Evolutionary conservation across 2,797 vertebrate genomes (phyloP).

Genomic region (Molossus molossus): DNA sequence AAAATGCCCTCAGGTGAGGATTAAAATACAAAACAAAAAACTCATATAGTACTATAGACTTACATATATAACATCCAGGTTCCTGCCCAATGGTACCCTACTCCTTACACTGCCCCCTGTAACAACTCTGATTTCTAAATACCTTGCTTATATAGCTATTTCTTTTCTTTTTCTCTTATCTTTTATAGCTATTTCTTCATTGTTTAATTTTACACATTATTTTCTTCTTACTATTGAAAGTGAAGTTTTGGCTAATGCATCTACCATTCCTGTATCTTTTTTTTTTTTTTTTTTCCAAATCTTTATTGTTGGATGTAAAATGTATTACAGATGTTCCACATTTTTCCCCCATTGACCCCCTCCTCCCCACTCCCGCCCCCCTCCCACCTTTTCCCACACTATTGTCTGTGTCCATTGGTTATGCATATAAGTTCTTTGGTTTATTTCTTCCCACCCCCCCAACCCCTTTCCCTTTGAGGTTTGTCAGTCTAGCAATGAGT

Average conservation of each 20-base stretch:
- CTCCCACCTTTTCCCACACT: too few relatives aligned
- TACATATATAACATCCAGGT: neutral
- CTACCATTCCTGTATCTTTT: neutral
- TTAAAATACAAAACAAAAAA: neutral
- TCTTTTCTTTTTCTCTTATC: neutral
- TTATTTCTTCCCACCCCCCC: too few relatives aligned
- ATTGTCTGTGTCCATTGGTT: too few relatives aligned
- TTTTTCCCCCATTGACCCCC: too few relatives aligned
- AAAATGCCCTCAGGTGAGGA: too few relatives aligned
- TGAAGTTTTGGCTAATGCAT: slow-evolving; percentile 31
- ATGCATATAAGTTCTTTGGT: too few relatives aligned
- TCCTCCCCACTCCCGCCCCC: too few relatives aligned
- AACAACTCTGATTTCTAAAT: slow-evolving; percentile 53
- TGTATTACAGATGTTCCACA: too few relatives aligned
- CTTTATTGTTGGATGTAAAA: too few relatives aligned
- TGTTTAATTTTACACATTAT: slow-evolving; percentile 39
- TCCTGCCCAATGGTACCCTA: neutral
- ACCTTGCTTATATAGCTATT: slow-evolving; percentile 24
- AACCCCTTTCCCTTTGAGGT: too few relatives aligned
- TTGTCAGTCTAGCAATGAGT: too few relatives aligned
- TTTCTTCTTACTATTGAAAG: slow-evolving; percentile 39
- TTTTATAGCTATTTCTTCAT: slow-evolving; percentile 13
- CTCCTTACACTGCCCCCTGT: neutral
- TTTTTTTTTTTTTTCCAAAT: too few relatives aligned
- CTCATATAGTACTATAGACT: neutral